A percentile compares a stretch with the other conserved stretches of the same genome.
Conservation (phyloP, 1,140 invertebrate genomes). For the Glomeris maerens region DNA sequence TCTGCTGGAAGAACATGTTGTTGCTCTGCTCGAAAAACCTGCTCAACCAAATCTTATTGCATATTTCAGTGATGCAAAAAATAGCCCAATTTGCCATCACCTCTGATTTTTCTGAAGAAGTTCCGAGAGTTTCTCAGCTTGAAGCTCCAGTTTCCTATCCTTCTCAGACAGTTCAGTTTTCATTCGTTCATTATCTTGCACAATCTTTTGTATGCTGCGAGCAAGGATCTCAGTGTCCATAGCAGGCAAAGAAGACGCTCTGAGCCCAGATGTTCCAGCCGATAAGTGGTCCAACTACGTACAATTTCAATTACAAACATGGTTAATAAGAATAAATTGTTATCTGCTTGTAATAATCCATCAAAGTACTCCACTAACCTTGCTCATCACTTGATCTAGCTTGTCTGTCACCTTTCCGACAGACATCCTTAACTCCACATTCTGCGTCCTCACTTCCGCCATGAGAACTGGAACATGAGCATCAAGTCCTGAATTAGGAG, state of each 20-base stretch:
- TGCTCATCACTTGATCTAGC: constrained; percentile 29
- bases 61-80: background rate
- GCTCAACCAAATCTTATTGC: constrained; percentile 14
- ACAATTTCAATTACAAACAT: constrained; percentile 3
- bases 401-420: constrained; percentile 30
- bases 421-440: constrained; percentile 28
- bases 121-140: constrained; percentile 34
- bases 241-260: constrained; percentile 7
- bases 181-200: constrained; percentile 33
- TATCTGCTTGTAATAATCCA: background rate
- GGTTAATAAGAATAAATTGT: constrained; percentile 1
- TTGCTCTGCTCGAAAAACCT: constrained; percentile 35
- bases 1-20: constrained; percentile 30
- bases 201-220: constrained; percentile 29
- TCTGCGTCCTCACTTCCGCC: constrained; percentile 30
- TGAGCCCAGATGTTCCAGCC: constrained; percentile 1
- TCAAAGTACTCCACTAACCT: constrained; percentile 20
- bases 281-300: constrained; percentile 12
- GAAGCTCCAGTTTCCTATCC: constrained; percentile 29
- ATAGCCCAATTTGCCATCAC: constrained; percentile 18
- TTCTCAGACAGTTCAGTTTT: constrained; percentile 33
- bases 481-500: constrained; percentile 11
- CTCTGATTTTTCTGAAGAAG: constrained; percentile 33
- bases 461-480: constrained; percentile 23
- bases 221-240: constrained; percentile 30